These are phyloP conservation scores for Peromyscus californicus DNA, from an alignment of 2,113 vertebrate species.

Conservation along the genomic window DNA sequence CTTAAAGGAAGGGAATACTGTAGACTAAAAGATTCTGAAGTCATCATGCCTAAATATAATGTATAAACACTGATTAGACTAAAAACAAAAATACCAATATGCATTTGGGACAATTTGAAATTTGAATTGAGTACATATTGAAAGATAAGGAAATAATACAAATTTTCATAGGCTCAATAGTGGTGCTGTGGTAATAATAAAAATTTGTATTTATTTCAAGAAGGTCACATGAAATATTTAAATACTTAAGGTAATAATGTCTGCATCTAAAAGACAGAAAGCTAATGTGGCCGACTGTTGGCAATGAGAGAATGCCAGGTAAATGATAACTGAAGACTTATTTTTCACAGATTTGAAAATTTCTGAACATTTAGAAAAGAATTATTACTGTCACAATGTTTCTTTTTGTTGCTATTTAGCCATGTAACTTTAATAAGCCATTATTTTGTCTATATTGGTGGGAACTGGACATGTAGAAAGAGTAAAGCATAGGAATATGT, in stretches of 20 bases:
- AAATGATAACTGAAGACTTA: neutral
- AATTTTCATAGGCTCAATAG: neutral
- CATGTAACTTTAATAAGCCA: neutral
- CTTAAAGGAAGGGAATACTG: neutral
- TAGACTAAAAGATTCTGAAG: neutral
- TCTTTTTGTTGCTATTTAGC: neutral
- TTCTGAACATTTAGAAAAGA: slow-evolving; percentile 49
- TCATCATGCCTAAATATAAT: neutral
- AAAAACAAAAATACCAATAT: neutral
- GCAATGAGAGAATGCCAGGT: neutral
- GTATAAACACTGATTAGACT: neutral
- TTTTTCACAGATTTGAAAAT: neutral
- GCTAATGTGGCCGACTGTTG: neutral
- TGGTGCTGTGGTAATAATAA: neutral
- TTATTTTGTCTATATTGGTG: neutral
- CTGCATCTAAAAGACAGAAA: neutral
- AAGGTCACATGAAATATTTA: neutral
- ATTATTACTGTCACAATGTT: neutral
- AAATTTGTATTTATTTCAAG: neutral
- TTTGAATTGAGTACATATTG: neutral
- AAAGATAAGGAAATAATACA: neutral
- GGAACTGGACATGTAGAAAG: neutral
- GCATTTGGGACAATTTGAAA: neutral
- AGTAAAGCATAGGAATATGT: neutral
- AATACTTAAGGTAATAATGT: neutral